Percentiles rank a stretch among this genome's conserved stretches.
Conservation (phyloP, 2,113 vertebrate species). For the Calcarius ornatus region DNA sequence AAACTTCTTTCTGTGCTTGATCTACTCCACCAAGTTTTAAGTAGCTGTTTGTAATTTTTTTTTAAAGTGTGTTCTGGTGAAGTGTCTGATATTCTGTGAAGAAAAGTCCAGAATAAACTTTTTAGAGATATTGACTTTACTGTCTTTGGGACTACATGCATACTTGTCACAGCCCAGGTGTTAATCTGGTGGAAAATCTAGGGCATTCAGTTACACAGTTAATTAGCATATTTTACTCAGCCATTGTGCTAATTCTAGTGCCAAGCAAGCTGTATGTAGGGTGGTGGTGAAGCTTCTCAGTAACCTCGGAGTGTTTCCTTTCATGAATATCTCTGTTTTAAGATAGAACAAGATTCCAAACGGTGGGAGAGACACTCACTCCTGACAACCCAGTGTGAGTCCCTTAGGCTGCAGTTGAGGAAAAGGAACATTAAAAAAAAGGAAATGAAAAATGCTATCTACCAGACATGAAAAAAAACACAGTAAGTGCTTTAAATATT, state of each 20-base stretch:
- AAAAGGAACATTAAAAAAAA: not conserved
- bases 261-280: not conserved
- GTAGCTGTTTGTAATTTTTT: not conserved
- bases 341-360: not conserved
- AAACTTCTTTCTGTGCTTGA: not conserved
- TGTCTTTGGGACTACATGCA: not conserved
- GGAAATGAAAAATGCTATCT: rapidly evolving
- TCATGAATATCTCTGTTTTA: not conserved
- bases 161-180: not conserved
- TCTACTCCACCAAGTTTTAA: not conserved
- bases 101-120: not conserved
- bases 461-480: not conserved
- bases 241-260: not conserved
- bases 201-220: conserved; percentile 4
- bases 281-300: not conserved
- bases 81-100: not conserved
- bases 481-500: not conserved
- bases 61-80: not conserved
- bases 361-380: not conserved
- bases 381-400: not conserved
- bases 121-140: not conserved
- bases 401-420: not conserved
- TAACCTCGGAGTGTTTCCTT: conserved; percentile 45
- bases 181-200: conserved; percentile 60
- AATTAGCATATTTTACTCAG: conserved; percentile 39